Evolutionary conservation across 92 coral and sea anemone genomes (phyloP).

Genomic region (Phymanthus crucifer): DNA sequence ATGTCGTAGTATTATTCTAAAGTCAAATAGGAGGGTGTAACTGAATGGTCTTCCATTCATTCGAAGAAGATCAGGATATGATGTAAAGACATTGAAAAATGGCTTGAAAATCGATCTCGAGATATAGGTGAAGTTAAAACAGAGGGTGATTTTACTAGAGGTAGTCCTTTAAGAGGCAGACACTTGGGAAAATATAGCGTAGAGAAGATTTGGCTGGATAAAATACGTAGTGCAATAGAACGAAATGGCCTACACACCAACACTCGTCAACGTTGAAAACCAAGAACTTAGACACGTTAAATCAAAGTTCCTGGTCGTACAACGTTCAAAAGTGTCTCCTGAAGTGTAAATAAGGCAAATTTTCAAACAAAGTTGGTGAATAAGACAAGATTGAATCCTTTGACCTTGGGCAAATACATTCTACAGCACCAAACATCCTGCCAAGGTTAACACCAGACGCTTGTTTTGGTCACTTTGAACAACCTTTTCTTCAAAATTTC

Average conservation of each 20-base stretch:
- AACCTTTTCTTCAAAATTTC: neutral
- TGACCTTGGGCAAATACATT: slow-evolving; percentile 34
- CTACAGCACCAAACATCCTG: neutral
- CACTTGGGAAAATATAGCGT: neutral
- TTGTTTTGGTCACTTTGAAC: slow-evolving; percentile 1
- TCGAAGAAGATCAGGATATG: slow-evolving; percentile 15
- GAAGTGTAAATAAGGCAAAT: neutral
- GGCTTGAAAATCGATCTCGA: neutral
- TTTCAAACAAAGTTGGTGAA: slow-evolving; percentile 18
- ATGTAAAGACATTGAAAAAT: neutral
- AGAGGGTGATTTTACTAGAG: neutral
- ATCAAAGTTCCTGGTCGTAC: slow-evolving; percentile 9
- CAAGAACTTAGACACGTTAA: slow-evolving; percentile 10
- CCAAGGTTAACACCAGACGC: slow-evolving; percentile 21
- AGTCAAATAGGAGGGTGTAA: slow-evolving; percentile 31
- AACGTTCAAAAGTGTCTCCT: neutral
- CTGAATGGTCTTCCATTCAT: slow-evolving; percentile 18
- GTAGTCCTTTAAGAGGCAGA: neutral
- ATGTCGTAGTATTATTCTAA: slow-evolving; percentile 16
- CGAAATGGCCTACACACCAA: neutral
- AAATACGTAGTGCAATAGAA: slow-evolving; percentile 10
- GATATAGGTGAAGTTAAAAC: neutral
- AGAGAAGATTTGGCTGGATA: neutral
- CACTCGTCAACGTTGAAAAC: slow-evolving; percentile 11
- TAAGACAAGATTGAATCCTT: slow-evolving; percentile 10